These are phyloP conservation scores for Stictonetta naevosa DNA, from an alignment of 2,113 vertebrate genomes.

Conservation along the genomic window DNA sequence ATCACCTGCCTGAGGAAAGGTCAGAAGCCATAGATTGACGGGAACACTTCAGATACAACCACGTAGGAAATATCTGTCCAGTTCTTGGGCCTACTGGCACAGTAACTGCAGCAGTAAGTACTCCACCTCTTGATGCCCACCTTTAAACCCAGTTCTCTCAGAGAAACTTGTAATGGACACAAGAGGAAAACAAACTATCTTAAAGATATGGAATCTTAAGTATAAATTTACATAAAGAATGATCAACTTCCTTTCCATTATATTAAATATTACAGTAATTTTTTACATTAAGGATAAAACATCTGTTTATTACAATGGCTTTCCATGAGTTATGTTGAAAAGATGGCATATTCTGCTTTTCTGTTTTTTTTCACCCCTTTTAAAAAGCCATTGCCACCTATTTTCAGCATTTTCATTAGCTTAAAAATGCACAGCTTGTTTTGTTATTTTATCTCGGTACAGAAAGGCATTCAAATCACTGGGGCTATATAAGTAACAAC, in stretches of 20 bases:
- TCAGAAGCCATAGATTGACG: background rate
- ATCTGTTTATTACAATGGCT: background rate
- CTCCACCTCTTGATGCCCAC: background rate
- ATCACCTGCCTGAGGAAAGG: accelerated
- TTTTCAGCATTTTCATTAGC: constrained; percentile 37
- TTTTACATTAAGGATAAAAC: background rate
- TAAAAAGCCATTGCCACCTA: background rate
- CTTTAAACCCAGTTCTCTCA: background rate
- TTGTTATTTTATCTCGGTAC: background rate
- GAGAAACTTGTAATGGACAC: background rate
- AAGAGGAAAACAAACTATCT: background rate
- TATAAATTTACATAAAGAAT: background rate
- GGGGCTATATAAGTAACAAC: background rate
- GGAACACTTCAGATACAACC: background rate
- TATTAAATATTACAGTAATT: background rate
- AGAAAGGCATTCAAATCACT: constrained; percentile 36
- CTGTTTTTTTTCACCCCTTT: background rate
- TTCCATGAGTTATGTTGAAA: background rate
- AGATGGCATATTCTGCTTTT: background rate
- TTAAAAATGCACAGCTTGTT: constrained; percentile 43
- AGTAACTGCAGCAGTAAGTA: background rate
- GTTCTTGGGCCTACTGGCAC: background rate
- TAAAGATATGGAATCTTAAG: background rate
- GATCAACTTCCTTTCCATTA: background rate
- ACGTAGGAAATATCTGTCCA: background rate